These are phyloP conservation scores for Lycocerus yunnanus DNA, from an alignment of 2,888 invertebrate genomes.

Conservation along the genomic window DNA sequence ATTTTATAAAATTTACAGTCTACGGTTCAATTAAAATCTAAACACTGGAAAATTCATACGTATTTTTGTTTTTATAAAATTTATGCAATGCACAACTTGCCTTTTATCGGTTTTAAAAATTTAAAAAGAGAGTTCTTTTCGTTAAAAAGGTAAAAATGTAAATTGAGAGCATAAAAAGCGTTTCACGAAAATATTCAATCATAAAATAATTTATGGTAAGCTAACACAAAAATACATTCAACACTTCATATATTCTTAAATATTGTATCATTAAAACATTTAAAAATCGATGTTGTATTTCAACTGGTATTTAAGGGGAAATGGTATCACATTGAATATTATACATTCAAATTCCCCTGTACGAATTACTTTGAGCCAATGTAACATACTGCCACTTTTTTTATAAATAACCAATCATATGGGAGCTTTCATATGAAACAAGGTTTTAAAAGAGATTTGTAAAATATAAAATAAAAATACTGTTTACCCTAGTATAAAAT, in stretches of 20 bases:
- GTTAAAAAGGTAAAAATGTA: background rate
- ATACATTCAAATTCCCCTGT: background rate
- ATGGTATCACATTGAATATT: background rate
- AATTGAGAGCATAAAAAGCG: background rate
- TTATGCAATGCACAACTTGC: background rate
- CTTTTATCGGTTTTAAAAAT: background rate
- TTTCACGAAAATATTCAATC: background rate
- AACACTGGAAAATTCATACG: background rate
- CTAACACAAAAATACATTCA: background rate
- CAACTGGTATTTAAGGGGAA: background rate
- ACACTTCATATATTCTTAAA: background rate
- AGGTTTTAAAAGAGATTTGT: too few relatives aligned
- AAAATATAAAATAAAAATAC: background rate
- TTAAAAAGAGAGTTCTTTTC: background rate
- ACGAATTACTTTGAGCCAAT: background rate
- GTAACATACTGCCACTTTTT: background rate
- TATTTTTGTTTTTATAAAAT: background rate
- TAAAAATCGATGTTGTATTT: background rate
- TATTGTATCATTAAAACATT: background rate
- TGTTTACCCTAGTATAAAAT: background rate
- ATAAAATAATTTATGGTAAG: background rate
- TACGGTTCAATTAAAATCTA: background rate
- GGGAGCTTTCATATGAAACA: too few relatives aligned
- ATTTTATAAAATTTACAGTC: background rate
- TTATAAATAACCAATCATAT: background rate